Percentiles rank a stretch among this genome's conserved stretches.
Evolutionary conservation across 2,797 vertebrate species (phyloP).

Genomic region (Rhinella marina): DNA sequence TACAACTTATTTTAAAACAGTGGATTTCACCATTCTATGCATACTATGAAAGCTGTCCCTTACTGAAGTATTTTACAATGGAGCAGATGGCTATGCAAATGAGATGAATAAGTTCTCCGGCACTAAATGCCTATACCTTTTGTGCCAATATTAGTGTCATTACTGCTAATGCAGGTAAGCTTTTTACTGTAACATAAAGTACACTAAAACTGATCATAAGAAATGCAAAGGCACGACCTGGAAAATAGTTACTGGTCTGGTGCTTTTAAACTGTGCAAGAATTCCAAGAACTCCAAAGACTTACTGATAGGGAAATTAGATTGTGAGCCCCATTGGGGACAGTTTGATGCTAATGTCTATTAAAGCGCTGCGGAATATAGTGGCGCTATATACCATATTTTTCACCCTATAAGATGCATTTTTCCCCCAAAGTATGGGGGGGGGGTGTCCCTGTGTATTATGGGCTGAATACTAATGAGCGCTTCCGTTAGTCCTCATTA

Average conservation of each 20-base stretch:
- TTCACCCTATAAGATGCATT: too few relatives aligned
- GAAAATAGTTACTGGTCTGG: background rate
- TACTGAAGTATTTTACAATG: slow-evolving; percentile 10
- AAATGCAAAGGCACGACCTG: slow-evolving; percentile 8
- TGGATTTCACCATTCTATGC: background rate
- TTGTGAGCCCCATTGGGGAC: too few relatives aligned
- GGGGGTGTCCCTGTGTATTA: too few relatives aligned
- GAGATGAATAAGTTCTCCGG: background rate
- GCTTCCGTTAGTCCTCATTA: too few relatives aligned
- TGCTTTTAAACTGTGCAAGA: background rate
- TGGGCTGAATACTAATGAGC: too few relatives aligned
- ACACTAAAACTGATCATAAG: background rate
- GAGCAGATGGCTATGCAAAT: slow-evolving; percentile 26
- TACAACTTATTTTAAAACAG: slow-evolving; percentile 13
- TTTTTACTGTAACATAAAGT: slow-evolving; percentile 17
- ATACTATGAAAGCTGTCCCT: slow-evolving; percentile 16
- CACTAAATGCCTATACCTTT: background rate
- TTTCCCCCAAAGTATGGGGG: too few relatives aligned
- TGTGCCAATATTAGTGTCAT: slow-evolving; percentile 3
- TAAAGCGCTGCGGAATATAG: too few relatives aligned
- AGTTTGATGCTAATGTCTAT: too few relatives aligned
- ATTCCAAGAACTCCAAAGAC: too few relatives aligned
- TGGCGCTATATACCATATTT: too few relatives aligned
- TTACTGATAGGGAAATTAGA: too few relatives aligned
- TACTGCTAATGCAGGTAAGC: background rate